Percentiles rank a stretch among this genome's conserved stretches.
Evolutionary conservation across 30 jellyfish, hydroid and myxozoan species (phyloP).

Genomic region (Kudoa iwatai): DNA sequence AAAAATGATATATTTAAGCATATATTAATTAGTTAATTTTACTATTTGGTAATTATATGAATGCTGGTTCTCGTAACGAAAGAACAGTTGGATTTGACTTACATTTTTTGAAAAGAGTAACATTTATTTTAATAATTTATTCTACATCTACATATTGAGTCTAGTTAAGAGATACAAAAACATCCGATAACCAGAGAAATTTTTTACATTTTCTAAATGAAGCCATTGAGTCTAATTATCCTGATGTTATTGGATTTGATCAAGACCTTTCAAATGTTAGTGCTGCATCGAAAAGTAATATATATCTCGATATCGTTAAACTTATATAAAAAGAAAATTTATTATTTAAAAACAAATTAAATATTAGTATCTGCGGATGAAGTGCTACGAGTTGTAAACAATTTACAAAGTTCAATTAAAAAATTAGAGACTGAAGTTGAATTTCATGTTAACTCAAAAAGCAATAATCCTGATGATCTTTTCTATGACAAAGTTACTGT

Average conservation of each 20-base stretch:
- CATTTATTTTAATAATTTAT: slow-evolving; percentile 1
- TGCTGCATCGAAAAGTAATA: slow-evolving; percentile 33
- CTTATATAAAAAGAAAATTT: too few species aligned
- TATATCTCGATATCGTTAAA: too few species aligned
- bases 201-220: slow-evolving; percentile 51
- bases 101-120: slow-evolving; percentile 23
- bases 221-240: slow-evolving; percentile 12
- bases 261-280: slow-evolving; percentile 28
- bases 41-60: slow-evolving; percentile 68
- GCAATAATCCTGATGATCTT: too few species aligned
- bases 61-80: slow-evolving; percentile 79
- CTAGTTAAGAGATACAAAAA: slow-evolving; percentile 43
- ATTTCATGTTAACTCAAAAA: too few species aligned
- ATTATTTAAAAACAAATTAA: too few species aligned
- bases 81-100: slow-evolving; percentile 61
- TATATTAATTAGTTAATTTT: slow-evolving; percentile 9
- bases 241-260: slow-evolving; percentile 29
- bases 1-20: background rate
- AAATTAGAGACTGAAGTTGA: too few species aligned
- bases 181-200: slow-evolving; percentile 44
- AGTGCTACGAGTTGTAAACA: too few species aligned
- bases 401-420: too few species aligned
- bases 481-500: too few species aligned
- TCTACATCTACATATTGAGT: background rate
- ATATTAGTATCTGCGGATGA: too few species aligned